A percentile compares a stretch with the other conserved stretches of the same genome.
Conservation (phyloP, 2,797 vertebrate genomes). For the Acanthurus leucopareius region DNA sequence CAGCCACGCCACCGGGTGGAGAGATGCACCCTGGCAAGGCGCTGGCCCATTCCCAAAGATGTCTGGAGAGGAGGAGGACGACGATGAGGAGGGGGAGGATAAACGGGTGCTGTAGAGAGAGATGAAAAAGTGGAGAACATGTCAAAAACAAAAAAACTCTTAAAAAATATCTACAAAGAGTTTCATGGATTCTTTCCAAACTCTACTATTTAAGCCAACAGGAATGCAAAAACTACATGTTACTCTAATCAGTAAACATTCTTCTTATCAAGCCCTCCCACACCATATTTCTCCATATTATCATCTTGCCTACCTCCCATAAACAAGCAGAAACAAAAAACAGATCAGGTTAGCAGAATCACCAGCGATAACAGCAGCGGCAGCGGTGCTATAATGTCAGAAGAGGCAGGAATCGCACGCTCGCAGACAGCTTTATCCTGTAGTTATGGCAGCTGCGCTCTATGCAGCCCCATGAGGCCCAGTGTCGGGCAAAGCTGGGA, state of each 20-base stretch:
- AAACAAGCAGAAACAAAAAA: constrained; percentile 38
- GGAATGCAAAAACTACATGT: constrained; percentile 2
- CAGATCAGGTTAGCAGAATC: constrained; percentile 19
- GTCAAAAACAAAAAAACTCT: constrained; percentile 1
- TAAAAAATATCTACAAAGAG: background rate
- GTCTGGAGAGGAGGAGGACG: constrained; percentile 74
- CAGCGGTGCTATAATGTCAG: background rate
- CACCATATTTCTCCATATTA: constrained; percentile 1
- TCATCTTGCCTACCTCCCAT: constrained; percentile 18
- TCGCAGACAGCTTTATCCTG: constrained; percentile 58
- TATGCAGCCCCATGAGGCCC: constrained; percentile 58
- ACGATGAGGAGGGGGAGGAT: constrained; percentile 47
- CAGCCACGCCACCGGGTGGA: constrained; percentile 76
- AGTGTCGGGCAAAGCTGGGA: constrained; percentile 44
- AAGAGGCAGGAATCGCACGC: constrained; percentile 26
- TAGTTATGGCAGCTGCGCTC: constrained; percentile 63
- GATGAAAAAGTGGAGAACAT: constrained; percentile 26
- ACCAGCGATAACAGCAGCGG: constrained; percentile 8
- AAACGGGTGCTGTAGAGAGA: constrained; percentile 72
- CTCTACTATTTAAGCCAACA: background rate
- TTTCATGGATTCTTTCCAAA: background rate
- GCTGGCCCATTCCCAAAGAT: constrained; percentile 90
- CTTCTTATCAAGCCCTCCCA: constrained; percentile 31
- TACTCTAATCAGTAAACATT: constrained; percentile 27
- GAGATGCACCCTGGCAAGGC: constrained; percentile 80